Conservation (phyloP, 2,113 vertebrate genomes). For the Ranitomeya imitator region DNA sequence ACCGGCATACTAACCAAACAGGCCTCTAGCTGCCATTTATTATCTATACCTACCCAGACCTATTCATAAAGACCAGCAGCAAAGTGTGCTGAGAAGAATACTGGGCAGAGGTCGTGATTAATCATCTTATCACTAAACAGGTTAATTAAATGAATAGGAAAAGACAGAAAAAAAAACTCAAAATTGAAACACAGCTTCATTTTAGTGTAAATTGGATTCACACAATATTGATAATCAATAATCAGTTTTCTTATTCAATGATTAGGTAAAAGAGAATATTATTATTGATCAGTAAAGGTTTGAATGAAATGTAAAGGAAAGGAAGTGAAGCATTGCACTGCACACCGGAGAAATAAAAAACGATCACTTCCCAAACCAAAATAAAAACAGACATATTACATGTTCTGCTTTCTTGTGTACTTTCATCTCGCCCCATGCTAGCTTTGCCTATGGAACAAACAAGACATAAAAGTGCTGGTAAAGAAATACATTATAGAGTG, state of each 20-base stretch:
- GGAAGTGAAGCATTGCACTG: conserved; percentile 60
- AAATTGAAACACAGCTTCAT: neutral
- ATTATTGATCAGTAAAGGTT: neutral
- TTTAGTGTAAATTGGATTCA: neutral
- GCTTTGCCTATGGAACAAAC: conserved; percentile 65
- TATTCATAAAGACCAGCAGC: neutral
- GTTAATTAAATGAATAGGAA: neutral
- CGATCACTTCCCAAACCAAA: conserved; percentile 58
- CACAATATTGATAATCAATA: neutral
- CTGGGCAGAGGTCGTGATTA: neutral
- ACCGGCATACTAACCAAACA: neutral
- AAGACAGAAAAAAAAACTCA: neutral
- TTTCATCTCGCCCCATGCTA: conserved; percentile 65
- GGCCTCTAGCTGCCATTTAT: neutral
- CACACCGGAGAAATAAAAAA: conserved; percentile 61
- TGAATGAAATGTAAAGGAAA: neutral
- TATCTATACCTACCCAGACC: neutral
- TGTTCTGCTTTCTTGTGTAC: conserved; percentile 57
- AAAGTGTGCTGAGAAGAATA: conserved; percentile 23
- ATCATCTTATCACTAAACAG: neutral
- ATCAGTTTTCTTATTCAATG: neutral
- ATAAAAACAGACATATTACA: conserved; percentile 62
- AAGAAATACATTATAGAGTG: neutral
- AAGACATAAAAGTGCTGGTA: conserved; percentile 58
- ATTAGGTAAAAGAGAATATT: neutral